Evolutionary conservation across 2,888 invertebrate species (phyloP).

Genomic region (Volucella zonaria): DNA sequence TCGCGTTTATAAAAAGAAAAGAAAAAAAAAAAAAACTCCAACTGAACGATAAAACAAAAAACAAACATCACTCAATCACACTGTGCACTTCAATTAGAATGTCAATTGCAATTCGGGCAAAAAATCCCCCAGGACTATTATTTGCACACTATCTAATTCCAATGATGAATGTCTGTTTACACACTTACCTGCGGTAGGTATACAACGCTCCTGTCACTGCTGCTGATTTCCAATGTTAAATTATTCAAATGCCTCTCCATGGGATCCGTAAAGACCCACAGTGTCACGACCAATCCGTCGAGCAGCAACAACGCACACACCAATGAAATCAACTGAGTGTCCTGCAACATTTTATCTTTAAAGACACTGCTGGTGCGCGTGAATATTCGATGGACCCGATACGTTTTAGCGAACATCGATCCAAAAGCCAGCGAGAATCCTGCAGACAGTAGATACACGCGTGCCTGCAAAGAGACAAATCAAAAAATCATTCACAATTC

Average conservation of each 20-base stretch:
- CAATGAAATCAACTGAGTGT: constrained; percentile 92
- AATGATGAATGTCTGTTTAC: constrained; percentile 29
- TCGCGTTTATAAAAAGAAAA: constrained; percentile 40
- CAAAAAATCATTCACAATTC: constrained; percentile 37
- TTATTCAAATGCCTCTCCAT: constrained; percentile 93
- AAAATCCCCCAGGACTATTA: not conserved
- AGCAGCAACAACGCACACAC: constrained; percentile 92
- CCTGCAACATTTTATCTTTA: constrained; percentile 94
- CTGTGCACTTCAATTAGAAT: constrained; percentile 33
- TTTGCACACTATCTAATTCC: not conserved
- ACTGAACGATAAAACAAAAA: constrained; percentile 19
- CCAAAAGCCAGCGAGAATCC: constrained; percentile 96
- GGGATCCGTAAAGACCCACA: constrained; percentile 94
- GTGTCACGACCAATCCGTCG: constrained; percentile 91
- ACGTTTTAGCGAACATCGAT: constrained; percentile 97
- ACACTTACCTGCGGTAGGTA: constrained; percentile 91
- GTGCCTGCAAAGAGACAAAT: constrained; percentile 85
- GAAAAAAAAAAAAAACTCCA: not conserved
- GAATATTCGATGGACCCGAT: constrained; percentile 95
- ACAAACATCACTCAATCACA: constrained; percentile 57
- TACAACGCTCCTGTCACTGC: constrained; percentile 90
- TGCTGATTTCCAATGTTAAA: constrained; percentile 90
- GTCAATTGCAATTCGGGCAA: constrained; percentile 48
- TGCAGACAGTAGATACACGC: constrained; percentile 93
- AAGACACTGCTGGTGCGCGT: constrained; percentile 92